phyloP scores from a whole-genome alignment of 1,140 invertebrate genomes.

The roundworm (Caenorhabditis elegans) region DNA sequence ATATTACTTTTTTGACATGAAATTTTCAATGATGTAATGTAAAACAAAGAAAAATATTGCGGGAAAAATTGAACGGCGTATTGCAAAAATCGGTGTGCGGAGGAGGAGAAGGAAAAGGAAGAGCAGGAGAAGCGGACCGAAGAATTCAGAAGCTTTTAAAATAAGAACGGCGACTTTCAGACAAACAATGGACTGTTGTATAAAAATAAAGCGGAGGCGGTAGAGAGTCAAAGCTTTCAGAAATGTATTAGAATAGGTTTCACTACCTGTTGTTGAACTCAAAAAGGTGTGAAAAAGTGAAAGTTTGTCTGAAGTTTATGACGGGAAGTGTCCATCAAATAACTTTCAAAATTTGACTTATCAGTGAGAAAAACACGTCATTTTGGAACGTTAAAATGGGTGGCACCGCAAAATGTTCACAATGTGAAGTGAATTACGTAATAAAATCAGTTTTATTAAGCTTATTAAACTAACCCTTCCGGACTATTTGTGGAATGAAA shows the following conservation, averaged over 20 bases:
- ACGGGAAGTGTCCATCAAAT: neutral
- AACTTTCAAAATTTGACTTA: neutral
- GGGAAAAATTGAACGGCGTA: neutral
- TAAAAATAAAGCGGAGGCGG: neutral
- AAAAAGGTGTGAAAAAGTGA: neutral
- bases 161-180: neutral
- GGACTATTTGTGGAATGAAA: too few species aligned
- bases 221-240: neutral
- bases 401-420: neutral
- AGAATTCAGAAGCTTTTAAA: conserved; percentile 24
- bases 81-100: too few species aligned
- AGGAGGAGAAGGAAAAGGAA: neutral
- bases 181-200: neutral
- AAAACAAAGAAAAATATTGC: neutral
- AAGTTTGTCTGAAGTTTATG: neutral
- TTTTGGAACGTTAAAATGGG: conserved; percentile 1
- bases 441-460: too few species aligned
- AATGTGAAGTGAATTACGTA: too few species aligned
- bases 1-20: neutral
- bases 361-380: neutral
- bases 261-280: neutral
- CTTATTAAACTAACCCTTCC: too few species aligned
- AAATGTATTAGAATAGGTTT: neutral
- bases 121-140: neutral
- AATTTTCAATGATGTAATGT: neutral